phyloP scores from a whole-genome alignment of 2,888 invertebrate species.

The Megalurothrips usitatus region DNA sequence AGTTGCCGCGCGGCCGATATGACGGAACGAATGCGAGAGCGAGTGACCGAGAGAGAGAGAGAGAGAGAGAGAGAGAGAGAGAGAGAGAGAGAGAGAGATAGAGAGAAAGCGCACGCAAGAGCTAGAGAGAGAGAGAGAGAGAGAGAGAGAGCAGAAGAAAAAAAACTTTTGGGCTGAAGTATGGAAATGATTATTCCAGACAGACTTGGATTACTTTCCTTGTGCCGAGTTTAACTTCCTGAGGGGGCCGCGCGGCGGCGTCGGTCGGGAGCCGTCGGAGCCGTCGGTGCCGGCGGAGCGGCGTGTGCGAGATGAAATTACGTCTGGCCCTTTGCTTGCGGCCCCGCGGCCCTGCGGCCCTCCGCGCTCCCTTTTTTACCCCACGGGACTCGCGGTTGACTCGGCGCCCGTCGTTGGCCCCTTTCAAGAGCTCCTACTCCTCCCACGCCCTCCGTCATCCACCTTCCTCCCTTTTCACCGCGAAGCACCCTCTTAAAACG shows the following conservation, averaged over 20 bases:
- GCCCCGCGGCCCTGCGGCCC: not conserved
- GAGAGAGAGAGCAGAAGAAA: not conserved
- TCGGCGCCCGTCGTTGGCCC: not conserved
- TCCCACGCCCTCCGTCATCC: not conserved
- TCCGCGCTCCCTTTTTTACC: not conserved
- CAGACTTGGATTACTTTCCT: slow-evolving; percentile 21
- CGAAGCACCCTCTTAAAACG: not conserved
- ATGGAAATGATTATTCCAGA: slow-evolving; percentile 13
- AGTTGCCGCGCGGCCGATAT: not conserved
- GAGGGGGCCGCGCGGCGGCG: no score
- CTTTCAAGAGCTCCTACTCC: not conserved
- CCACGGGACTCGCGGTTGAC: not conserved
- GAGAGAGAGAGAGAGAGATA: no score
- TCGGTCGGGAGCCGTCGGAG: no score
- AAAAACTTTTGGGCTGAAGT: not conserved
- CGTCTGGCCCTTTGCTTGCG: not conserved
- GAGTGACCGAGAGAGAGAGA: no score
- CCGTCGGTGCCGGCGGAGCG: not conserved
- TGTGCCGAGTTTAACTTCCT: no score
- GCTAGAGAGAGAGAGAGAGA: no score
- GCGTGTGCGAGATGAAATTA: not conserved
- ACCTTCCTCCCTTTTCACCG: not conserved
- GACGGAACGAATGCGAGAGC: not conserved
- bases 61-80: no score
- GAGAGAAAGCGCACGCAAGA: no score